A percentile compares a stretch with the other conserved stretches of the same genome.
Conservation (phyloP, 2,888 invertebrate species). For the Horisme vitalbata region DNA sequence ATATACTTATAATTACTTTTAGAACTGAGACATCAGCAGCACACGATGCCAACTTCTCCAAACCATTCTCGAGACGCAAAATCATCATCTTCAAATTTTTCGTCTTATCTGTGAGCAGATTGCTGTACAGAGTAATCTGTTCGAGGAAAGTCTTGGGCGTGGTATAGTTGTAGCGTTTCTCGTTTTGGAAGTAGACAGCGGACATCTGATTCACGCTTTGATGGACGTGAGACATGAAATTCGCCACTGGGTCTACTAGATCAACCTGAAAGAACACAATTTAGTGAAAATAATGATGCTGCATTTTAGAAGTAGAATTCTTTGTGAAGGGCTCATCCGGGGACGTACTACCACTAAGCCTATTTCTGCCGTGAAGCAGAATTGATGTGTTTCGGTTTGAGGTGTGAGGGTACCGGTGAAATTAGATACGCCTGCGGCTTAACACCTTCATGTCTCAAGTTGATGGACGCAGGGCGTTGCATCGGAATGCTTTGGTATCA, state of each 20-base stretch:
- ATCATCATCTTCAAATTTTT: conserved; percentile 89
- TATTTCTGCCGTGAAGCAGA: no score
- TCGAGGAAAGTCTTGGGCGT: conserved; percentile 98
- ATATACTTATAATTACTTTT: conserved; percentile 82
- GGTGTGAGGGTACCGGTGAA: no score
- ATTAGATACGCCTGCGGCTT: no score
- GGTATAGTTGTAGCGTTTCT: conserved; percentile 96
- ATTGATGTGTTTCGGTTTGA: no score
- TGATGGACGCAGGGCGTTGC: no score
- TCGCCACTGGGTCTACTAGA: conserved; percentile 86
- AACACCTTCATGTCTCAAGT: no score
- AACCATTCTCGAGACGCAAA: conserved; percentile 91
- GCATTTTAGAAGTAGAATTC: no score
- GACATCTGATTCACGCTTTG: conserved; percentile 94
- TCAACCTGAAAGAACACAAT: conserved; percentile 58
- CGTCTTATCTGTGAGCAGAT: conserved; percentile 86
- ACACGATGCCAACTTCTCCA: conserved; percentile 93
- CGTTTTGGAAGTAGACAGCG: conserved; percentile 89
- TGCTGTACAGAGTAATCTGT: conserved; percentile 92
- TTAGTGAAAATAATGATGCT: no score
- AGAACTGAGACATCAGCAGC: conserved; percentile 93
- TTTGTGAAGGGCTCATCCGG: no score
- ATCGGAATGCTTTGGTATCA: no score
- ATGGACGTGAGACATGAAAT: conserved; percentile 96
- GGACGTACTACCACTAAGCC: no score